Conservation (phyloP, 2,113 vertebrate genomes). For the Emydocephalus ijimae region DNA sequence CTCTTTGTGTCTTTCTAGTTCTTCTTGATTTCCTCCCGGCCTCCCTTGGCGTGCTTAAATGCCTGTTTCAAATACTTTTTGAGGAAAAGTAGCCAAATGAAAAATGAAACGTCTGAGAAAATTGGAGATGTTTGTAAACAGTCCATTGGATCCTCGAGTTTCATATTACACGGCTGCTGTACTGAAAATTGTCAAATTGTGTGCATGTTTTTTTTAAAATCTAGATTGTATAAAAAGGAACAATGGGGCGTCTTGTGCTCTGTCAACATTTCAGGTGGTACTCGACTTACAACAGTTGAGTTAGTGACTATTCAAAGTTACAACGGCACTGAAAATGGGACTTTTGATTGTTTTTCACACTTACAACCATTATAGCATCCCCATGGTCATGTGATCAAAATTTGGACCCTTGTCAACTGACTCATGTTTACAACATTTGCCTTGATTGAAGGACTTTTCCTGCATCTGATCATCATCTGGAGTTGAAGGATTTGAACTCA, state of each 20-base stretch:
- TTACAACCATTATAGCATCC: no score
- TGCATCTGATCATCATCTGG: no score
- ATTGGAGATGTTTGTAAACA: slow-evolving; percentile 20
- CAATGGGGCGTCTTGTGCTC: neutral
- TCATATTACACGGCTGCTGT: neutral
- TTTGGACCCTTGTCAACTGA: no score
- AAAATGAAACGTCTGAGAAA: slow-evolving; percentile 37
- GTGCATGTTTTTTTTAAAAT: neutral
- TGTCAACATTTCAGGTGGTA: no score
- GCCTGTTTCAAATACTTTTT: slow-evolving; percentile 45
- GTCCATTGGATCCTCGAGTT: neutral
- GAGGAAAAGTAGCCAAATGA: slow-evolving; percentile 21
- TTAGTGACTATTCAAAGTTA: no score
- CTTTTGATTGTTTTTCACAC: no score
- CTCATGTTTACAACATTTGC: no score
- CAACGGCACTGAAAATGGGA: no score
- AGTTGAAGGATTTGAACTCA: no score
- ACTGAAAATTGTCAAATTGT: neutral
- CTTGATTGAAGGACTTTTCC: no score
- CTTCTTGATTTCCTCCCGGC: neutral
- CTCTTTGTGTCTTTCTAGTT: neutral
- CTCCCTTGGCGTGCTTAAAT: neutral
- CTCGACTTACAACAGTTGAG: no score
- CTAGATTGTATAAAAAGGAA: neutral
- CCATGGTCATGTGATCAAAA: no score